Base-by-base conservation (phyloP, 1,140 invertebrate species). In the Anoplolepis gracilipes region DNA sequence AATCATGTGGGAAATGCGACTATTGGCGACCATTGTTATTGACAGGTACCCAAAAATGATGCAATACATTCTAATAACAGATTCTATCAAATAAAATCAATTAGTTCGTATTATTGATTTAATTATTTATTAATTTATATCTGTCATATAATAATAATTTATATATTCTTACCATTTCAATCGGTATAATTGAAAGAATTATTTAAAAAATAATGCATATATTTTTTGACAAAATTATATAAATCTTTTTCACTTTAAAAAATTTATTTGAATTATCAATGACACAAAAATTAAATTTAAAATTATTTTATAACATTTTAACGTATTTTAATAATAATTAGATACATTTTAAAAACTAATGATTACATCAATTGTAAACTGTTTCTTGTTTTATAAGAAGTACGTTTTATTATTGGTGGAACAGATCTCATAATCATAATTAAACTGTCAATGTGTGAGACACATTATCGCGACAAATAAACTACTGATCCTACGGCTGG, bases 401-500 rank as follows among this genome's bases (percentile, higher is more conserved):
- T 16, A 25, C 55, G 16, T 19, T 8, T 59, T 36, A 59, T 55
- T 6, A 16, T 19, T 59, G 22, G 22, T 64, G 1, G n/a, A 30
- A 49, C n/a, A 8, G 19, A 28, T 33, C 22, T 13, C 10, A 10
- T 36, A n/a, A 67, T 72, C 19, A 2, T n/a, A 59, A 42, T 59
- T 3, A 25, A 42, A 39, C 0, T 28, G 30, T 39, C 36, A 79
- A 64, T 25, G 46, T 49, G 46, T 16, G 16, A 78, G 7, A 61
- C 78, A 57, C 42, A 62, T 42, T 82, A 76, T 78, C 73, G 55
- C 4, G 67, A 0, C 33, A 5, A 78, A 65, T 57, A 7, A 57
- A 46, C 64, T 55, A 30, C 39, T 46, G 13, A 33, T 39, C 7
- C 2, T 30, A 62, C 25, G 19, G 36, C 7, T 39, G 33, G 61